phyloP scores from a whole-genome alignment of 2,888 invertebrate species.

The Thera britannica region DNA sequence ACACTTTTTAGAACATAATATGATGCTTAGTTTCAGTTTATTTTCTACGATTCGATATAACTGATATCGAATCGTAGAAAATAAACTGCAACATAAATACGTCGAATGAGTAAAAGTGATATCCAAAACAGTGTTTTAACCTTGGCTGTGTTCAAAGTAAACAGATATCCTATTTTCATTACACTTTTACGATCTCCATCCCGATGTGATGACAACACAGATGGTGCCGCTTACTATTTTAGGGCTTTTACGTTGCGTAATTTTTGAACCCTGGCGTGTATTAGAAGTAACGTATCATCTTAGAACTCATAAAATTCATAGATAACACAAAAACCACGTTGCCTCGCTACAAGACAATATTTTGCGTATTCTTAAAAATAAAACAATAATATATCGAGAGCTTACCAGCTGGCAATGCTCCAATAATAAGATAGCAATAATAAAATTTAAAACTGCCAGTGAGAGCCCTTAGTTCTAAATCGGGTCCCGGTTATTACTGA shows the following conservation, averaged over 20 bases:
- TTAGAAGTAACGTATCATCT: slow-evolving; percentile 23
- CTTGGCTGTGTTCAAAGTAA: slow-evolving; percentile 55
- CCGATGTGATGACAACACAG: slow-evolving; percentile 34
- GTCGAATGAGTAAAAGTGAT: slow-evolving; percentile 22
- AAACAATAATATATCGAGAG: slow-evolving; percentile 37
- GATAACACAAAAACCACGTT: slow-evolving; percentile 22
- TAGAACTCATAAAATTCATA: slow-evolving; percentile 36
- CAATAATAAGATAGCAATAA: slow-evolving; percentile 52
- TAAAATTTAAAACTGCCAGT: slow-evolving; percentile 56
- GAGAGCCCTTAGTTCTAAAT: slow-evolving; percentile 66
- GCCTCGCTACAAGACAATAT: slow-evolving; percentile 35
- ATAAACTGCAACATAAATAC: neutral
- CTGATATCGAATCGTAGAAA: too few relatives aligned
- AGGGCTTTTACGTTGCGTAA: slow-evolving; percentile 22
- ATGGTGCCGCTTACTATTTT: slow-evolving; percentile 28
- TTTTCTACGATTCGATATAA: neutral
- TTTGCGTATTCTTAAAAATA: slow-evolving; percentile 31
- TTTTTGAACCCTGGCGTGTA: slow-evolving; percentile 11
- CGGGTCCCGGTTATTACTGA: slow-evolving; percentile 56
- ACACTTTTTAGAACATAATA: neutral
- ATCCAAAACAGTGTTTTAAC: slow-evolving; percentile 43
- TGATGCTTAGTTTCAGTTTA: neutral
- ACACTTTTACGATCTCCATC: slow-evolving; percentile 49
- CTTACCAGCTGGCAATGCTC: slow-evolving; percentile 55
- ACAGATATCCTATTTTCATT: slow-evolving; percentile 52